A percentile compares a stretch with the other conserved stretches of the same genome.
These are phyloP conservation scores for Aphaenogaster ashmeadi DNA, from an alignment of 1,140 invertebrate species.

Conservation along the genomic window DNA sequence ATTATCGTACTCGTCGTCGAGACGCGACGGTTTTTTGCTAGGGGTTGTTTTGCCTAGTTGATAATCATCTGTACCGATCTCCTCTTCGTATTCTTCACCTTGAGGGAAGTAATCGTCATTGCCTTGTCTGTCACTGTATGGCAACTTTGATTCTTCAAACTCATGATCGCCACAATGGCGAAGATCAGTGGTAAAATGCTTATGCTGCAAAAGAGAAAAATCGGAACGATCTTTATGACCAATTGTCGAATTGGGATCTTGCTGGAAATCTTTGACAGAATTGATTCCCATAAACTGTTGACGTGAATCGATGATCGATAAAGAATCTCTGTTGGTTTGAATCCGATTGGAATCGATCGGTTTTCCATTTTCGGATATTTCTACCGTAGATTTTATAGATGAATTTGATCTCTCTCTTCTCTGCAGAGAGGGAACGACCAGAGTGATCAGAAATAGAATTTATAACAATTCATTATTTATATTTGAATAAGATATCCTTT, in stretches of 20 bases:
- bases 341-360: constrained; percentile 37
- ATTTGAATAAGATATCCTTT: constrained; percentile 49
- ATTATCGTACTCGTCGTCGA: constrained; percentile 56
- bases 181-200: background rate
- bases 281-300: constrained; percentile 15
- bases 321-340: constrained; percentile 63
- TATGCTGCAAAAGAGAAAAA: background rate
- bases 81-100: constrained; percentile 81
- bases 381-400: constrained; percentile 3
- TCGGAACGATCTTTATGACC: background rate
- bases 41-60: constrained; percentile 7
- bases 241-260: background rate
- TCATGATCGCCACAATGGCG: background rate
- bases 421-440: constrained; percentile 68
- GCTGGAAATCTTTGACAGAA: background rate
- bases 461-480: constrained; percentile 33
- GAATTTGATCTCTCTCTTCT: constrained; percentile 59
- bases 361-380: constrained; percentile 28
- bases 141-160: background rate
- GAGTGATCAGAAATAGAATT: constrained; percentile 31
- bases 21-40: background rate
- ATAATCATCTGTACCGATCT: constrained; percentile 70
- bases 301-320: constrained; percentile 42
- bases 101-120: constrained; percentile 82
- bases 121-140: constrained; percentile 50